These are phyloP conservation scores for Nothoprocta pentlandii DNA, from an alignment of 2,113 vertebrate species.

Conservation along the genomic window DNA sequence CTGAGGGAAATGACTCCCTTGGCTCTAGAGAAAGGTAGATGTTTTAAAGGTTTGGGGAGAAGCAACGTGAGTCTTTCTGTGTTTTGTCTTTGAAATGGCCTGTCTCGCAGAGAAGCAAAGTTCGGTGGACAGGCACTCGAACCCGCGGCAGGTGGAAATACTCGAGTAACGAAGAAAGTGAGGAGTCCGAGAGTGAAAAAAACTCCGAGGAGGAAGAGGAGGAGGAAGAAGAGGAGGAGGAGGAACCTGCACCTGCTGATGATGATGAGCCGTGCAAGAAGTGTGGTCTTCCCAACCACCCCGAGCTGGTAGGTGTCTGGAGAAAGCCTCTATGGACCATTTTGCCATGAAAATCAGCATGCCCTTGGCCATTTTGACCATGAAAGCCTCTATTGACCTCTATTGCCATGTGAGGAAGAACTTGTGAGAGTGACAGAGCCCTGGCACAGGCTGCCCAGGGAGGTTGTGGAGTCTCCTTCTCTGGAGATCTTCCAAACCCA, in stretches of 20 bases:
- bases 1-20: background rate
- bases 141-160: constrained; percentile 87
- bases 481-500: no score
- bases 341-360: background rate
- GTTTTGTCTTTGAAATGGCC: constrained; percentile 30
- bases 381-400: no score
- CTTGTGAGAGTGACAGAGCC: no score
- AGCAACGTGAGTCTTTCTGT: background rate
- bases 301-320: constrained; percentile 88
- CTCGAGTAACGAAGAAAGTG: constrained; percentile 86
- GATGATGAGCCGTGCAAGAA: constrained; percentile 95
- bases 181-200: constrained; percentile 84
- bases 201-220: constrained; percentile 82
- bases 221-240: constrained; percentile 85
- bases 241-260: constrained; percentile 85
- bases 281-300: constrained; percentile 96
- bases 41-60: background rate
- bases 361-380: no score
- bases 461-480: no score
- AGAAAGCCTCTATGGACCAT: background rate
- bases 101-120: constrained; percentile 82
- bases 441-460: no score
- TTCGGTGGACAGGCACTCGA: constrained; percentile 89
- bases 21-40: background rate
- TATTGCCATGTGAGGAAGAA: no score